Base-by-base conservation (phyloP, 2,797 vertebrate genomes). In the Oreochromis grahami region DNA sequence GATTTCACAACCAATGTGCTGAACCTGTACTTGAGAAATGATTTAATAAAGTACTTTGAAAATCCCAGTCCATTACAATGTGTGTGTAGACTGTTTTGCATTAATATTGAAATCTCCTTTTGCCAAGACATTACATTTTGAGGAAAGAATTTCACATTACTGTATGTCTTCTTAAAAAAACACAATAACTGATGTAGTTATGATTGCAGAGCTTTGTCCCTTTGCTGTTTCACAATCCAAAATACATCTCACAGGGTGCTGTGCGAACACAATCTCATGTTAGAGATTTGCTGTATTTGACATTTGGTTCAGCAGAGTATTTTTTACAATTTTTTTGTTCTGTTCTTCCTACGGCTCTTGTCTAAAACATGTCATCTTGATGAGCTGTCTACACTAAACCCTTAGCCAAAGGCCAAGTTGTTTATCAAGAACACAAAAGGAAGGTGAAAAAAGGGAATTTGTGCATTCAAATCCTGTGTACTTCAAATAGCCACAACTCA, bases 111-210 rank as follows among this genome's bases (percentile, higher is more conserved):
- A 41, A 53, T 26, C 7, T 79, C 41, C 53, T 26, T 72, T 87
- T 84, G 45, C 85, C 81, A 88, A 83, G 14, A 85, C 34, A 51
- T 86, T 84, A 78, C 55, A 70, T 68, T 83, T 53, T 32, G 6
- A 83, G 77, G 56, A 87, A 85, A 36, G 45, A 84, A 84, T 80
- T 83, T 86, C 65, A 76, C 36, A 78, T 82, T 19, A 79, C 24
- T 2, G 41, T 45, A 29, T 43, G 26, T 63, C n/a, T 51, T 63
- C 32, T 68, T 77, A 74, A 72, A n/a, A 15, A 21, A 43, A 19
- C 36, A 41, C 11, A 21, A 41, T 41, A 17, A 19, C 26, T 1
- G 43, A 50, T 48, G 4, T n/a, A 50, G 68, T n/a, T 74, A 29
- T 32, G 43, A 5, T 50, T 74, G 26, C 11, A n/a, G 70, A 50